Evolutionary conservation across 2,113 vertebrate species (phyloP).

Genomic region (Morone saxatilis): DNA sequence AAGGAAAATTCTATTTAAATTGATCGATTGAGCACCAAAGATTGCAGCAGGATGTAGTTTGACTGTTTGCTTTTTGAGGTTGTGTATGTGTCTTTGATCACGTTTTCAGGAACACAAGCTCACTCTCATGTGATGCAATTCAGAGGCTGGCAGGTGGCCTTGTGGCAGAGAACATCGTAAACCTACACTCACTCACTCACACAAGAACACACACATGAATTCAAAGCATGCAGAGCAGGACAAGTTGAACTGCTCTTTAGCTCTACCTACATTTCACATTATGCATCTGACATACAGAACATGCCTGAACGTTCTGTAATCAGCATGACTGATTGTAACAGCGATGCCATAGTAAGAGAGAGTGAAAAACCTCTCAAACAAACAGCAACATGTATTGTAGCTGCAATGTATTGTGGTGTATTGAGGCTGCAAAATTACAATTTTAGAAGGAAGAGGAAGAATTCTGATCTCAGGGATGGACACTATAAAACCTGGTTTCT

Average conservation of each 20-base stretch:
- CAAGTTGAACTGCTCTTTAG: background rate
- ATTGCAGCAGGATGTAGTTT: background rate
- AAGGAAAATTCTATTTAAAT: background rate
- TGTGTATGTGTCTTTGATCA: slow-evolving; percentile 2
- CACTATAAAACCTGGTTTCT: too few species aligned
- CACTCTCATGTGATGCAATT: background rate
- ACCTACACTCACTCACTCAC: background rate
- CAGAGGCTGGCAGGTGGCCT: background rate
- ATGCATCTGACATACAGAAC: background rate
- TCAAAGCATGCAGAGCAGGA: background rate
- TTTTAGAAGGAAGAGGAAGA: background rate
- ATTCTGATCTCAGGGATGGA: background rate
- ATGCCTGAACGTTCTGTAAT: background rate
- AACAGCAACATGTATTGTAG: background rate
- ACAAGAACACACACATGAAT: slow-evolving; percentile 2
- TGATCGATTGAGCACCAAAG: background rate
- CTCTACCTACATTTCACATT: background rate
- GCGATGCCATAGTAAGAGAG: background rate
- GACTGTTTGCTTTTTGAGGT: background rate
- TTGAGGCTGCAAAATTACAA: background rate
- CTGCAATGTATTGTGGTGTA: background rate
- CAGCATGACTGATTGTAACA: background rate
- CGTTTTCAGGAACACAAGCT: slow-evolving; percentile 1
- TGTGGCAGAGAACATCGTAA: background rate
- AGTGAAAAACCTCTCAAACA: background rate